phyloP scores from a whole-genome alignment of 1,140 invertebrate species.

The Sitobion miscanthi region DNA sequence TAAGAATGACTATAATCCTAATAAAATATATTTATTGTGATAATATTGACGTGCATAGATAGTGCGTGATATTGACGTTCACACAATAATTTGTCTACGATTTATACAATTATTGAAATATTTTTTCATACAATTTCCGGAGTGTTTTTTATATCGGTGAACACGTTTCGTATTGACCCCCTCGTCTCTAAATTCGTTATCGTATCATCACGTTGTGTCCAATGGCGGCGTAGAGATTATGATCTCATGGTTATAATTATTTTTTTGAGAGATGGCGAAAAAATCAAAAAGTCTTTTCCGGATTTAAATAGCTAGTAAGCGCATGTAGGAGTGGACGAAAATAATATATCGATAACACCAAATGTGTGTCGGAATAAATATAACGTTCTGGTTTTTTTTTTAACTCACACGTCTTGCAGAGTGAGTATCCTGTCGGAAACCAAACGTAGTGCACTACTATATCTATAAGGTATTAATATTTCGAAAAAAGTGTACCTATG shows the following conservation, averaged over 20 bases:
- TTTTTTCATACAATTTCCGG: neutral
- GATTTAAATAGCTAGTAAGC: neutral
- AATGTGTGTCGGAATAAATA: neutral
- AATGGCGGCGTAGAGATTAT: neutral
- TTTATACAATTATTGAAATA: neutral
- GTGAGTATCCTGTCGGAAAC: neutral
- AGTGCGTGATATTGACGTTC: no score
- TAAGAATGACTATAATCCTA: neutral
- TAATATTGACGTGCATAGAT: no score
- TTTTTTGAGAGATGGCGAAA: neutral
- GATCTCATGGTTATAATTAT: neutral
- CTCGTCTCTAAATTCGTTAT: neutral
- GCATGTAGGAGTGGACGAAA: neutral
- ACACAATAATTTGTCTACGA: neutral
- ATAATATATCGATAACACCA: neutral
- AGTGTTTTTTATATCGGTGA: neutral
- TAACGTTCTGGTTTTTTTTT: neutral
- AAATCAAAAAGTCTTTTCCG: neutral
- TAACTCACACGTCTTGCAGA: neutral
- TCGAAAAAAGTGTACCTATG: neutral
- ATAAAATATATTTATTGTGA: neutral
- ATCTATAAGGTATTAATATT: neutral
- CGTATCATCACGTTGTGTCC: neutral
- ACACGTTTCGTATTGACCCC: neutral
- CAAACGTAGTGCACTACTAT: neutral